phyloP scores from a whole-genome alignment of 1,140 invertebrate genomes.

The Ladona fulva region DNA sequence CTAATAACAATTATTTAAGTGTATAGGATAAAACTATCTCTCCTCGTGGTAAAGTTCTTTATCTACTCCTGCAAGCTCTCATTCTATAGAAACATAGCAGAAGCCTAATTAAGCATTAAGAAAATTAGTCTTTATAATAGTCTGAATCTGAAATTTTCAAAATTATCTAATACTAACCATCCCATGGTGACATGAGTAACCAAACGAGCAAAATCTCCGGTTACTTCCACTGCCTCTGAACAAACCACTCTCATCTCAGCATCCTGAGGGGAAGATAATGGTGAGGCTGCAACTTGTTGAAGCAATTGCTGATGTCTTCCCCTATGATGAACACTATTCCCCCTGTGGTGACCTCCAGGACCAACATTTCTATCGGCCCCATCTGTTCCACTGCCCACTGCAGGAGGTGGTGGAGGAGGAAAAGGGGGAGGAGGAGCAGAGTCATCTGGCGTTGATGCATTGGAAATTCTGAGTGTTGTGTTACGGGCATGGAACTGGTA shows the following conservation, averaged over 20 bases:
- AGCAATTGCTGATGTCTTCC: background rate
- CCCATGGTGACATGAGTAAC: slow-evolving; percentile 28
- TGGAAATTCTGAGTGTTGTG: slow-evolving; percentile 23
- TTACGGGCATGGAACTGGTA: slow-evolving; percentile 29
- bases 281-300: background rate
- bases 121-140: no score
- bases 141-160: no score
- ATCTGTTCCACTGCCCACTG: background rate
- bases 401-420: background rate
- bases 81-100: no score
- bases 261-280: background rate
- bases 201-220: slow-evolving; percentile 16
- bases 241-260: slow-evolving; percentile 18
- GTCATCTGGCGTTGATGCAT: slow-evolving; percentile 16
- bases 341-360: background rate
- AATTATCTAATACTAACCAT: slow-evolving; percentile 23
- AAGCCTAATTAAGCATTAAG: no score
- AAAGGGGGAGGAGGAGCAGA: background rate
- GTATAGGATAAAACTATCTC: no score
- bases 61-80: no score
- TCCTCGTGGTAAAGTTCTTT: no score
- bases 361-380: background rate
- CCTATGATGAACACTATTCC: background rate
- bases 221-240: slow-evolving; percentile 13
- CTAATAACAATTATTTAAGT: no score